These are phyloP conservation scores for Minunthozetes semirufus DNA, from an alignment of 2,888 invertebrate genomes.

Conservation along the genomic window DNA sequence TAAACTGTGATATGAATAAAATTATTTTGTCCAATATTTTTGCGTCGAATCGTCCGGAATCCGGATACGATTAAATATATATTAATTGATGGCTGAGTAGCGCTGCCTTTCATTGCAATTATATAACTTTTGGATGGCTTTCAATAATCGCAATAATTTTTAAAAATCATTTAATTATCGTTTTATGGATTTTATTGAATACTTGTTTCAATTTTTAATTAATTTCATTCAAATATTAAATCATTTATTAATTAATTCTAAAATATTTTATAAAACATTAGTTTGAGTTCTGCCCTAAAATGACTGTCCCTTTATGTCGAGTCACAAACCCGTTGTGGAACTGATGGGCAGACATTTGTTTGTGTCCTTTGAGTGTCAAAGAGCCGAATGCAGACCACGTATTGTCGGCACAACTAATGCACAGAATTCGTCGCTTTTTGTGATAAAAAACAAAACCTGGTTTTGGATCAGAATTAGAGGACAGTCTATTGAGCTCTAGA, in stretches of 20 bases:
- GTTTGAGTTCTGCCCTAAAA: not conserved
- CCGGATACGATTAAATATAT: too few species aligned
- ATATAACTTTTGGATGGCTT: too few species aligned
- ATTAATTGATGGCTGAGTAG: too few species aligned
- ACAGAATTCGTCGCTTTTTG: conserved; percentile 37
- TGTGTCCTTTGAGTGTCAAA: conserved; percentile 62
- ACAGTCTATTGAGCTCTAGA: conserved; percentile 8
- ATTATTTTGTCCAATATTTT: too few species aligned
- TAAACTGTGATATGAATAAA: too few species aligned
- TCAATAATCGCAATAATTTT: too few species aligned
- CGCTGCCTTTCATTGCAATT: too few species aligned
- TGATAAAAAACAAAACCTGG: conserved; percentile 59
- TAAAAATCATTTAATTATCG: too few species aligned
- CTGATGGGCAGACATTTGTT: conserved; percentile 66
- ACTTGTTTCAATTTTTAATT: too few species aligned
- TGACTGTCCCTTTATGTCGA: not conserved
- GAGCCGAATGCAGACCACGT: conserved; percentile 47
- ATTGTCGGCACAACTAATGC: conserved; percentile 36
- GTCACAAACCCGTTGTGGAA: conserved; percentile 77
- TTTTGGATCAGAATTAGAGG: not conserved
- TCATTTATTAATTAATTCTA: not conserved
- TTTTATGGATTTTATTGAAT: too few species aligned
- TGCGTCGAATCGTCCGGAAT: too few species aligned
- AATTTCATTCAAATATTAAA: too few species aligned
- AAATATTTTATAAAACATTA: not conserved